Percentiles rank a stretch among this genome's conserved stretches.
phyloP scores from a whole-genome alignment of 2,888 invertebrate genomes.

The Agapetus fuscipes region DNA sequence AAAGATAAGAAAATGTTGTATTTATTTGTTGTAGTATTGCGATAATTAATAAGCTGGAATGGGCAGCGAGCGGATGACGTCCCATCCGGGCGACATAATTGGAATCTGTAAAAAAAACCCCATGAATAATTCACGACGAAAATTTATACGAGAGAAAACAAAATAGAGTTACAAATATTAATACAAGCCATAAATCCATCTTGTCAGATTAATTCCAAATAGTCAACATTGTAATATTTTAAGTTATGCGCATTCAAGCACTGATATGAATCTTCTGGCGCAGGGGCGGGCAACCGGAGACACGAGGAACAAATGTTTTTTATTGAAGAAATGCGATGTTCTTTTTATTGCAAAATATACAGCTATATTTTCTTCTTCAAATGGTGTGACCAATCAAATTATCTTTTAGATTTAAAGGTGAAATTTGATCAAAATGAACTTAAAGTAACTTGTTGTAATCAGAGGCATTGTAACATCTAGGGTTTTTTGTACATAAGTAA shows the following conservation, averaged over 20 bases:
- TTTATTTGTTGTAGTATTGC: not conserved
- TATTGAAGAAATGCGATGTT: no score
- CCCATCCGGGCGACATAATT: conserved; percentile 3
- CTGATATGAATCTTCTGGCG: conserved; percentile 9
- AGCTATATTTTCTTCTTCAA: no score
- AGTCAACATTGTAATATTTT: conserved; percentile 19
- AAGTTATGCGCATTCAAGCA: conserved; percentile 17
- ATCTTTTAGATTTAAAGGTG: no score
- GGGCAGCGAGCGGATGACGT: not conserved
- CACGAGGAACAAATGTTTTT: no score
- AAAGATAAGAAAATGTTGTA: not conserved
- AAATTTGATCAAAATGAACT: no score
- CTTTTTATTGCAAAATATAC: no score
- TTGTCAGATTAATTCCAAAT: conserved; percentile 17
- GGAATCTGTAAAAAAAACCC: conserved; percentile 4
- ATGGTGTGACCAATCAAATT: no score
- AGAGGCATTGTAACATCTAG: no score
- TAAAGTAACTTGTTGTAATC: no score
- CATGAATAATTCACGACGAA: conserved; percentile 10
- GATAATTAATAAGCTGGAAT: conserved; percentile 1
- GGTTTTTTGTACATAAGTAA: no score
- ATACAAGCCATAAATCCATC: conserved; percentile 14
- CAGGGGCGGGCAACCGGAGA: no score
- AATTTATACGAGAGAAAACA: conserved; percentile 11
- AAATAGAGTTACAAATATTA: conserved; percentile 18